Evolutionary conservation across 2,888 invertebrate genomes (phyloP).

Genomic region (Clanis bilineata): DNA sequence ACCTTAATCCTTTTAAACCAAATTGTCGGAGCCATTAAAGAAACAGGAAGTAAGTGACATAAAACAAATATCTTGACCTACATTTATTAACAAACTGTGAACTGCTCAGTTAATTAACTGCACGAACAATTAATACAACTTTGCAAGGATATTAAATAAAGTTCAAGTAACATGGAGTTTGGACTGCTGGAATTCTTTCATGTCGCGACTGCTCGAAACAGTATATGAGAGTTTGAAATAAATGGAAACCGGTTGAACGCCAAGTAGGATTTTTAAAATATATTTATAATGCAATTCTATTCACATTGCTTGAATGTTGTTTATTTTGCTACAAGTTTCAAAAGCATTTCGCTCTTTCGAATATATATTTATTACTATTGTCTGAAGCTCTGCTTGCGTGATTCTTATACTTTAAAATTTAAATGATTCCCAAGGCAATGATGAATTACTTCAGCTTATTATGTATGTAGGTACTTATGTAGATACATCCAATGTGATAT

Average conservation of each 20-base stretch:
- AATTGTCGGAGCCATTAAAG: neutral
- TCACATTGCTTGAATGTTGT: neutral
- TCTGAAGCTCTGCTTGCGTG: too few species aligned
- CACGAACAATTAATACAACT: slow-evolving; percentile 12
- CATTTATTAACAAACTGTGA: neutral
- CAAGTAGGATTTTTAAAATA: neutral
- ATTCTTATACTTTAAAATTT: too few species aligned
- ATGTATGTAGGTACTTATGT: too few species aligned
- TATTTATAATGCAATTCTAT: neutral
- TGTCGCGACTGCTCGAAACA: neutral
- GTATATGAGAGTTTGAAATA: neutral
- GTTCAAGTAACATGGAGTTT: slow-evolving; percentile 2
- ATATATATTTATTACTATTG: too few species aligned
- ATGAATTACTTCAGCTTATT: too few species aligned
- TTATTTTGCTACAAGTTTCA: neutral
- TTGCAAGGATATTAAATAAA: slow-evolving; percentile 11
- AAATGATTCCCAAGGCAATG: too few species aligned
- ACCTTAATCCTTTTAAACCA: neutral
- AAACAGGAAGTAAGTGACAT: slow-evolving; percentile 2
- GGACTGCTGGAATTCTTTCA: neutral
- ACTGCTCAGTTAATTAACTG: neutral
- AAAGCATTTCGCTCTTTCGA: too few species aligned
- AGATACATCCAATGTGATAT: too few species aligned
- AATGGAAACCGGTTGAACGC: neutral
- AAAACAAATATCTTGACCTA: slow-evolving; percentile 3